phyloP scores from a whole-genome alignment of 2,113 vertebrate genomes.

The Anhinga anhinga region DNA sequence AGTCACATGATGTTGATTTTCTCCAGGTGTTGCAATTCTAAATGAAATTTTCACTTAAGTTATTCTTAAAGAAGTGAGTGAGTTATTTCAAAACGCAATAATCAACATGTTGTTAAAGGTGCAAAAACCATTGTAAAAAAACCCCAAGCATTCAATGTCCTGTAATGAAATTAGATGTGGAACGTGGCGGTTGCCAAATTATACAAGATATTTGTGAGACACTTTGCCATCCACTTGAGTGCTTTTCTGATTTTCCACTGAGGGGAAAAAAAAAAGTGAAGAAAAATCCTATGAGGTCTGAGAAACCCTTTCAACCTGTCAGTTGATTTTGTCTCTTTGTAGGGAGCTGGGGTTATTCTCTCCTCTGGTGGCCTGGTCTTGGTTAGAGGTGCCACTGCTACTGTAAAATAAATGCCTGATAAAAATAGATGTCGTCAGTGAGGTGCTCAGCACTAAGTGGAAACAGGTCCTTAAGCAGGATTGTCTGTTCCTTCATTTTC shows the following conservation, averaged over 20 bases:
- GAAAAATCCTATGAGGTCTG: not conserved
- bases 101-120: slow-evolving; percentile 33
- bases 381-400: not conserved
- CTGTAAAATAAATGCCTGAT: not conserved
- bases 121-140: slow-evolving; percentile 54
- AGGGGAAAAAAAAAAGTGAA: not conserved
- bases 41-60: slow-evolving; percentile 50
- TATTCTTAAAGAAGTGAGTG: not conserved
- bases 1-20: slow-evolving; percentile 57
- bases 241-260: not conserved
- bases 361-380: not conserved
- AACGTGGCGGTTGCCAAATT: not conserved
- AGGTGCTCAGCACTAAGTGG: not conserved
- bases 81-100: not conserved
- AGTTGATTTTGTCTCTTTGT: not conserved
- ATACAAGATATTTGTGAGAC: not conserved
- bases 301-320: not conserved
- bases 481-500: not conserved
- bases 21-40: slow-evolving; percentile 45
- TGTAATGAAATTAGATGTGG: slow-evolving; percentile 42
- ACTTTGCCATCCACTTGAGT: not conserved
- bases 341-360: not conserved
- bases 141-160: not conserved
- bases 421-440: not conserved
- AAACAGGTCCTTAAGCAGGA: not conserved